Evolutionary conservation across 2,797 vertebrate genomes (phyloP), one percentile per base, ranked within the genome.

Genomic region (Pachyuromys duprasi): DNA sequence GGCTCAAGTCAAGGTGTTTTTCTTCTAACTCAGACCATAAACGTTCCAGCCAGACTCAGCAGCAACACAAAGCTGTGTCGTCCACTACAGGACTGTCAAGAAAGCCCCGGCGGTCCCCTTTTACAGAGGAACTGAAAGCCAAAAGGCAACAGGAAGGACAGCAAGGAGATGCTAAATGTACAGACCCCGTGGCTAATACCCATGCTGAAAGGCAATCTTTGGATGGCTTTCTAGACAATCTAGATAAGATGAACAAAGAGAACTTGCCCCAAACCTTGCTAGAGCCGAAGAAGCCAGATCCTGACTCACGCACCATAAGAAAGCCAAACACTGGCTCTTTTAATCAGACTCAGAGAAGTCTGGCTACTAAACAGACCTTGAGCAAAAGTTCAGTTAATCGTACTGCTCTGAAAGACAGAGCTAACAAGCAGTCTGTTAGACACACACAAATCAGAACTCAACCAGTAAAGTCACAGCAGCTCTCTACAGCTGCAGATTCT

Each of bases 161-260:
- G 39, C 67, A 60, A 67, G 49, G 39, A 69, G 11, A 20, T 74
- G 17, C 36, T 82, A 31, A 89, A 7, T 11, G 49, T 63, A n/a
- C 4, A 55, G 8, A 93, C 33, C 60, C 75, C 53, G 49, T 14
- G 60, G 55, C 26, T 2, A 74, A 18, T 8, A 2, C 3, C 3
- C 0, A 1, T 2, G 31, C 57, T 9, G 24, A 53, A 63, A 9
- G 63, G 28, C 6, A 36, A 13, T 84, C 42, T n/a, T 70, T 28
- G 3, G 53, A 74, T 45, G 53, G 8, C 33, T 72, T 90, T 81
- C 72, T 55, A 36, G 95, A 95, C 55, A 95, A 96, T 81, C 72
- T 55, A 36, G 95, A 95, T 53, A 95, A 96, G 80, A 39, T 39
- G 0, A 74, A 65, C 55, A 98, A 98, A 75, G 98, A 98, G 39